Percentiles rank a stretch among this genome's conserved stretches.
These are phyloP conservation scores for Drosophila sucinea DNA, from an alignment of 1,140 invertebrate species.

Conservation along the genomic window DNA sequence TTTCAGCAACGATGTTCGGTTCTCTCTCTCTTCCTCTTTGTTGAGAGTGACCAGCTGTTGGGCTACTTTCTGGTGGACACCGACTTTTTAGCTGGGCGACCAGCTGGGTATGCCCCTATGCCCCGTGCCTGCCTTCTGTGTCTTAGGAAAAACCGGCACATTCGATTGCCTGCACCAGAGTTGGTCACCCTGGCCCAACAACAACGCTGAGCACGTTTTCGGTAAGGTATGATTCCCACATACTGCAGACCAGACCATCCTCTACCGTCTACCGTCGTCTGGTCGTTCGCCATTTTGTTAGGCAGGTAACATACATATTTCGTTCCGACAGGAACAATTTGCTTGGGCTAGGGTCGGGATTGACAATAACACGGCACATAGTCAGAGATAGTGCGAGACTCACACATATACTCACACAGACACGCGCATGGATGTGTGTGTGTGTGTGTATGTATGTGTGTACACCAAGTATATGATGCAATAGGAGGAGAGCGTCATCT, in stretches of 20 bases:
- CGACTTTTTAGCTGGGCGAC: conserved; percentile 2
- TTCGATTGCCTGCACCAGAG: conserved; percentile 15
- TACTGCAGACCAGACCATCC: neutral
- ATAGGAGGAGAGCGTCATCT: conserved; percentile 9
- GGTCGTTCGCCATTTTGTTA: conserved; percentile 49
- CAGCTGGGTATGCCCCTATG: neutral
- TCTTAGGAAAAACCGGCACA: conserved; percentile 1
- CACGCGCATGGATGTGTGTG: conserved; percentile 9
- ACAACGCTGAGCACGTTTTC: conserved; percentile 59
- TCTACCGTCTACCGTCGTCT: neutral
- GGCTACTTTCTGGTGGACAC: conserved; percentile 9
- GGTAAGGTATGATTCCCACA: neutral
- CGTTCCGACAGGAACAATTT: conserved; percentile 33
- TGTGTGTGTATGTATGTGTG: conserved; percentile 12
- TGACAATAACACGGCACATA: neutral
- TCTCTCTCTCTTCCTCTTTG: conserved; percentile 9
- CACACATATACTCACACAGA: neutral
- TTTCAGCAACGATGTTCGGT: conserved; percentile 30
- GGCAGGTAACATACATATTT: neutral
- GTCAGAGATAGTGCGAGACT: conserved; percentile 7
- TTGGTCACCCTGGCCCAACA: conserved; percentile 33
- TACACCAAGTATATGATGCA: conserved; percentile 42
- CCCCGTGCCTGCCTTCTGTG: neutral
- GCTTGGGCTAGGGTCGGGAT: conserved; percentile 35
- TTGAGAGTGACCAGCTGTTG: conserved; percentile 36